Evolutionary conservation across 2,113 vertebrate species (phyloP).

Genomic region (Hippotragus niger): DNA sequence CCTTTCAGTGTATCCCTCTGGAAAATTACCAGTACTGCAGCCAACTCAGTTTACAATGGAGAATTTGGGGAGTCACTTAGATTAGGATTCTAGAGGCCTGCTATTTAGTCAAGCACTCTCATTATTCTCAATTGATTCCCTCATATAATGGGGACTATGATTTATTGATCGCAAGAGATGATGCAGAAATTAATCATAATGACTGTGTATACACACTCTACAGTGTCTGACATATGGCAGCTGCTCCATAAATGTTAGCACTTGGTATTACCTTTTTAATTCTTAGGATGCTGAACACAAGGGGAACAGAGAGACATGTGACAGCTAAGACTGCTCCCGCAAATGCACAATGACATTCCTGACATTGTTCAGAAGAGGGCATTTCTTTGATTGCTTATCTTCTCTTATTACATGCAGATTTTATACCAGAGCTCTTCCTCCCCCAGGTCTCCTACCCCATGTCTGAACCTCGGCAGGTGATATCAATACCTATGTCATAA

Average conservation of each 20-base stretch:
- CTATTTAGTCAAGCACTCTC: not conserved
- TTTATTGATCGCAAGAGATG: not conserved
- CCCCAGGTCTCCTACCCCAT: not conserved
- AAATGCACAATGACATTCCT: not conserved
- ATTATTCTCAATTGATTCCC: not conserved
- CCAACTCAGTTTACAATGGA: not conserved
- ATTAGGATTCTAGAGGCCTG: not conserved
- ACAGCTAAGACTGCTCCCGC: not conserved
- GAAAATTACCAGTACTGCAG: not conserved
- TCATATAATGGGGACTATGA: not conserved
- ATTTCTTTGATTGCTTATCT: not conserved
- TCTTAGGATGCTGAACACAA: not conserved
- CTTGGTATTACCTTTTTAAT: not conserved
- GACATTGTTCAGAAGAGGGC: not conserved
- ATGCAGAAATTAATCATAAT: not conserved
- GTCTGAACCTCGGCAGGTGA: not conserved
- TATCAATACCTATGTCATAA: not conserved
- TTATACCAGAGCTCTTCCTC: not conserved
- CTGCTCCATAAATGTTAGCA: not conserved
- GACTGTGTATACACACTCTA: not conserved
- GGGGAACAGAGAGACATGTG: not conserved
- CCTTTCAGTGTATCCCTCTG: not conserved
- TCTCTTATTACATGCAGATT: not conserved
- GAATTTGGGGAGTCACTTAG: not conserved
- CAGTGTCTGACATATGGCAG: not conserved